Conservation (phyloP, 2,113 vertebrate genomes). For the Salvelinus sp. region DNA sequence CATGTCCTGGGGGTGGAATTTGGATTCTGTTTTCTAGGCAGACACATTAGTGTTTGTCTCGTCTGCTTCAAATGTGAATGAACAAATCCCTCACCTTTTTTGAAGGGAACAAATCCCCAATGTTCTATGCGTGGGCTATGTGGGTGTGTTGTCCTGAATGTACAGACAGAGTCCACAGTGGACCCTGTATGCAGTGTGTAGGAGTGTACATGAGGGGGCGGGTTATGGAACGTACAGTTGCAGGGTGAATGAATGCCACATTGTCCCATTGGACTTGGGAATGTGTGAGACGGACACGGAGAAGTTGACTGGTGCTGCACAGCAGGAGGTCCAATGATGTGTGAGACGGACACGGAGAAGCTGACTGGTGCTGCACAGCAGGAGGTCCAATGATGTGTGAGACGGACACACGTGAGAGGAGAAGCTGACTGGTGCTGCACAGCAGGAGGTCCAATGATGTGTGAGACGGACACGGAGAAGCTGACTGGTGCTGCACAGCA, state of each 20-base stretch:
- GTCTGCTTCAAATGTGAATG: slow-evolving; percentile 4
- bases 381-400: not conserved
- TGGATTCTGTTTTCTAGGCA: not conserved
- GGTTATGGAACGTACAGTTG: not conserved
- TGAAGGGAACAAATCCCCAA: not conserved
- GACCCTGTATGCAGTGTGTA: not conserved
- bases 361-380: no score
- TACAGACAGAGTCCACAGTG: no score
- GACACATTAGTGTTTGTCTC: not conserved
- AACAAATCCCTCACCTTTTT: not conserved
- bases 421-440: not conserved
- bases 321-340: not conserved
- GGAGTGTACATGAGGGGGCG: not conserved
- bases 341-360: not conserved
- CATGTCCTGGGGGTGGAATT: not conserved
- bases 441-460: not conserved
- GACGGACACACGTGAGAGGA: not conserved
- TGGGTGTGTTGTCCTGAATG: not conserved
- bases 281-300: not conserved
- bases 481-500: not conserved
- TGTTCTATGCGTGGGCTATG: not conserved
- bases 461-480: not conserved
- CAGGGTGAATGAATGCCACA: not conserved
- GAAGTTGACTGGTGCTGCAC: not conserved
- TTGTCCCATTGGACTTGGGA: not conserved